These are phyloP conservation scores for Brachylomia viminalis DNA, from an alignment of 2,888 invertebrate species.

Conservation along the genomic window DNA sequence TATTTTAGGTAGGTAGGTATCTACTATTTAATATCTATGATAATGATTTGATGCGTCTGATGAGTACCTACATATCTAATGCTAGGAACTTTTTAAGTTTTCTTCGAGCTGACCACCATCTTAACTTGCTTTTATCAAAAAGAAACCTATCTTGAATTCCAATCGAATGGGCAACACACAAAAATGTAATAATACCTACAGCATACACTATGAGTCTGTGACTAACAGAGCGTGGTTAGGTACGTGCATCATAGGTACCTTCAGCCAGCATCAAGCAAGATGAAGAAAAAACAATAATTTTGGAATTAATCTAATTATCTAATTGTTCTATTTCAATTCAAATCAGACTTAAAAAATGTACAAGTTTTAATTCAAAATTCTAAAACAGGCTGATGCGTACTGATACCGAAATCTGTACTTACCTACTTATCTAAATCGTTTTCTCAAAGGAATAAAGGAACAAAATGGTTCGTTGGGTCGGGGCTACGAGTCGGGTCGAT, in stretches of 20 bases:
- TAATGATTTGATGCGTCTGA: background rate
- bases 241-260: background rate
- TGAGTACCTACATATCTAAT: background rate
- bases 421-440: background rate
- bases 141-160: background rate
- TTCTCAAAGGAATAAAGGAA: constrained; percentile 16
- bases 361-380: background rate
- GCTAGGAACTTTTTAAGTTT: background rate
- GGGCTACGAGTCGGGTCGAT: constrained; percentile 53
- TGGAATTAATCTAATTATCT: too few species aligned
- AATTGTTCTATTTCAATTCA: background rate
- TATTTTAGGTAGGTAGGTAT: background rate
- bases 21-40: background rate
- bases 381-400: background rate
- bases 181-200: background rate
- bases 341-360: background rate
- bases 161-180: background rate
- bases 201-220: background rate
- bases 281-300: background rate
- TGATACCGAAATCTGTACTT: background rate
- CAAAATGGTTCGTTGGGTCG: constrained; percentile 21
- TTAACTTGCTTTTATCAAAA: background rate
- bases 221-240: background rate
- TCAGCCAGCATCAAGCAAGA: background rate
- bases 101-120: background rate